Evolutionary conservation across 2,888 invertebrate genomes (phyloP), one percentile per base, ranked within the genome.

Genomic region (Ichneumon xanthorius): DNA sequence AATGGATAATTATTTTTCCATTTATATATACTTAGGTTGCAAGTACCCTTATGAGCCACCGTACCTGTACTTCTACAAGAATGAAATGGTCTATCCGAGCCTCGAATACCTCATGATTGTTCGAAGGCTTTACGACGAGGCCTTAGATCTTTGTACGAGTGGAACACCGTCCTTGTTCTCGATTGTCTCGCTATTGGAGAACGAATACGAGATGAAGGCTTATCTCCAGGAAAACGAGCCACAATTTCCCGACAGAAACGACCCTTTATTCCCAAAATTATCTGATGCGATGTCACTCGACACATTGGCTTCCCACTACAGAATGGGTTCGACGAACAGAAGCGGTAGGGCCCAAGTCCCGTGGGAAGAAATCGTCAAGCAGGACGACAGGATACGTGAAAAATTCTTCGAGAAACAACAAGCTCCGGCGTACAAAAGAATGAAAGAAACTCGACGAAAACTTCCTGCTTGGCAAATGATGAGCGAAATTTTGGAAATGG

Each of bases 21-120:
- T 6, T 26, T 30, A 63, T 16, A 16, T 67, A 4, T 16, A 11
- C 88, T 26, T 76, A 94, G 94, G 90, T 82, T 96, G 96, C 76
- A 95, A 95, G 71, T 98, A 97, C 93, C 97, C 97, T 0, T 96
- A 95, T 90, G 96, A 97, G 93, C 95, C 97, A 0, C 97, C 97
- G 0, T 94, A 96, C 83, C 94, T 97, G 86, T 97, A 96, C 90
- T 95, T 95, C 67, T 95, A 95, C 65, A 94, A 94, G 45, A 93
- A 92, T 84, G 94, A 96, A 77, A 95, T 96, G 87, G 65, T 77
- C n/a, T 93, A 92, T 88, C 97, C 97, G 2, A 95, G 95, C 67
- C 93, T 96, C 82, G 94, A 96, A 33, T 96, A 96, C 87, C 94
- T 97, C 72, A 96, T 96, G 91, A 95, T 97, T 87, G 96, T 96